Base-by-base conservation (phyloP, 2,888 invertebrate genomes). In the Lasioglossum pauxillum region DNA sequence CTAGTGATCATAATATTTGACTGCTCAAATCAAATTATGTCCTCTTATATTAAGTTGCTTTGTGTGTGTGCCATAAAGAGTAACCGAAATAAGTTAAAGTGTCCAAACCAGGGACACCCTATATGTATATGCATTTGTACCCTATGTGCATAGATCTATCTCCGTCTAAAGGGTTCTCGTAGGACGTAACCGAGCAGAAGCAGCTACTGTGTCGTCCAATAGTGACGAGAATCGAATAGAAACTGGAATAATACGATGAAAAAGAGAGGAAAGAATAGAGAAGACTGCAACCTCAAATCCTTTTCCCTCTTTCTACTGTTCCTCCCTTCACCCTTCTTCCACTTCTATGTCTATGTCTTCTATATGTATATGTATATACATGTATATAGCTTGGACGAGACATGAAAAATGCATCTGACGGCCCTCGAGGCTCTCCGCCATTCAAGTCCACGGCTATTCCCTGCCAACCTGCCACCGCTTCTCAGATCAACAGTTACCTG, bases 381-480 rank as follows among this genome's bases (percentile, higher is more conserved):
- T 64, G 2, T 90, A 88, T 93, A 90, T 91, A 92, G 93, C 91
- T 92, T 91, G 89, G 89, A 86, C 90, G 90, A 90, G 94, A 93
- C 94, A 94, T 94, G 95, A 95, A 95, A 95, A 95, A 95, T 95
- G 94, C 94, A 95, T 94, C 92, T 89, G 90, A 92, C 93, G 88
- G 91, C 91, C 93, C 93, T 93, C 89, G 87, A 93, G 94, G 93
- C 94, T 93, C 94, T 94, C 92, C 90, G 90, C 92, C 92, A 93
- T 93, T 94, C 93, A 92, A 93, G 93, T 92, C 93, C 91, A 90
- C 88, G 89, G 89, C 90, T 91, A 89, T 88, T 85, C 90, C 88
- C 91, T 88, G 92, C 92, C 92, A 92, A 93, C 92, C 94, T 93
- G 93, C 93, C 93, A 92, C 91, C 92, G 93, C 94, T 94, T 94